phyloP scores from a whole-genome alignment of 2,888 invertebrate genomes.

The Cephus pulcher region DNA sequence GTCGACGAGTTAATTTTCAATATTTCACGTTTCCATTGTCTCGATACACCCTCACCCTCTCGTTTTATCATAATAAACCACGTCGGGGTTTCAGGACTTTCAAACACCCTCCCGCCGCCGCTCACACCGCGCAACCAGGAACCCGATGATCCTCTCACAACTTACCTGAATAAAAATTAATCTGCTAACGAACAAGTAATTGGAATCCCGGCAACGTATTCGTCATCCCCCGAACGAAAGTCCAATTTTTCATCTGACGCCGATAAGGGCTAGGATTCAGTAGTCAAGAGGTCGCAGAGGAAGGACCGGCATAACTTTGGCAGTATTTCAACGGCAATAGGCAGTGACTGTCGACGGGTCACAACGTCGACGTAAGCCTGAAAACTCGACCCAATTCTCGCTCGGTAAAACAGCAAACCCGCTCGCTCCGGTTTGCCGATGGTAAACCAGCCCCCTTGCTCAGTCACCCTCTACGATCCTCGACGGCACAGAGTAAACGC shows the following conservation, averaged over 20 bases:
- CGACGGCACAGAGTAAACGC: conserved; percentile 42
- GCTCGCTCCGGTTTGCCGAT: conserved; percentile 44
- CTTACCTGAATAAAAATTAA: background rate
- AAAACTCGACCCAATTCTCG: conserved; percentile 44
- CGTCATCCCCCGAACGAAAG: background rate
- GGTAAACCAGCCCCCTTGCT: conserved; percentile 38
- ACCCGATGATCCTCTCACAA: background rate
- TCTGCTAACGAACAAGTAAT: background rate
- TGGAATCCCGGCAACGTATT: background rate
- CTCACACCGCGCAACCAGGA: conserved; percentile 5
- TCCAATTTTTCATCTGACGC: background rate
- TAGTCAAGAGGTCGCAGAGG: background rate
- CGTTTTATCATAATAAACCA: background rate
- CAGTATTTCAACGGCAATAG: background rate
- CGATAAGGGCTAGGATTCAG: background rate
- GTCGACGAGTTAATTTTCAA: background rate
- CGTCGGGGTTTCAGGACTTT: background rate
- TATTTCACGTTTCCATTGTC: background rate
- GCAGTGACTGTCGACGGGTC: background rate
- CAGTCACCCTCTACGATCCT: conserved; percentile 21
- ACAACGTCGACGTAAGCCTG: conserved; percentile 7
- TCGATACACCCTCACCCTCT: background rate
- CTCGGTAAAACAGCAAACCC: conserved; percentile 50
- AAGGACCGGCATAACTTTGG: background rate
- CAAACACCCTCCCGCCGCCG: conserved; percentile 12